A percentile compares a stretch with the other conserved stretches of the same genome.
Evolutionary conservation across 64 coral and sea anemone species (phyloP).

Genomic region (Platygyra sinensis): DNA sequence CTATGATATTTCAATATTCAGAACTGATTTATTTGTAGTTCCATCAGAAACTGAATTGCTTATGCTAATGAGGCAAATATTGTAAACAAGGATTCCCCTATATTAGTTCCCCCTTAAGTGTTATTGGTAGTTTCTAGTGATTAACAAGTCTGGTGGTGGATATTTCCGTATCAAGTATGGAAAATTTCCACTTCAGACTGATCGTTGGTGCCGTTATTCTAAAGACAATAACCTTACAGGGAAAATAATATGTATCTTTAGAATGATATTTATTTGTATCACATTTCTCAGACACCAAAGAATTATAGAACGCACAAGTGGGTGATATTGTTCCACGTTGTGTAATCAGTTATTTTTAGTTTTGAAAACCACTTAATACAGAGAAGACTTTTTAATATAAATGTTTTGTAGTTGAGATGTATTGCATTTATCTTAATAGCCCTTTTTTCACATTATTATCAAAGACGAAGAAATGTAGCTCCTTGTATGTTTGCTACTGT

Average conservation of each 20-base stretch:
- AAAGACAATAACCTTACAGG: not conserved
- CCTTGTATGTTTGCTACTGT: not conserved
- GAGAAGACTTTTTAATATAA: not conserved
- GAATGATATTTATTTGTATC: not conserved
- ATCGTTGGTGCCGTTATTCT: not conserved
- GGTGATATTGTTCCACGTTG: constrained; percentile 29
- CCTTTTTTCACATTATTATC: not conserved
- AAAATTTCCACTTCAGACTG: too few relatives aligned
- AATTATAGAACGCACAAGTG: not conserved
- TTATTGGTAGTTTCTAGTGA: too few relatives aligned
- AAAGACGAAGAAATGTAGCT: not conserved
- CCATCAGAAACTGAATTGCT: too few relatives aligned
- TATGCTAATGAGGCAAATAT: too few relatives aligned
- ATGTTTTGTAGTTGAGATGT: not conserved
- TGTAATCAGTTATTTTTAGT: not conserved
- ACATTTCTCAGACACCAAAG: not conserved
- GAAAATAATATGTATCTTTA: not conserved
- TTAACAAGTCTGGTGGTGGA: too few relatives aligned
- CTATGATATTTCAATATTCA: too few relatives aligned
- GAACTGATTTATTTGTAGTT: too few relatives aligned
- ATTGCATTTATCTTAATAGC: not conserved
- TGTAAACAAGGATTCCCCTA: too few relatives aligned
- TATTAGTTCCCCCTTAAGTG: too few relatives aligned
- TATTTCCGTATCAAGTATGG: too few relatives aligned
- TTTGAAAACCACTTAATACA: not conserved